These are phyloP conservation scores for Mongoloraphidia duomilia DNA, from an alignment of 2,888 invertebrate genomes.

Conservation along the genomic window DNA sequence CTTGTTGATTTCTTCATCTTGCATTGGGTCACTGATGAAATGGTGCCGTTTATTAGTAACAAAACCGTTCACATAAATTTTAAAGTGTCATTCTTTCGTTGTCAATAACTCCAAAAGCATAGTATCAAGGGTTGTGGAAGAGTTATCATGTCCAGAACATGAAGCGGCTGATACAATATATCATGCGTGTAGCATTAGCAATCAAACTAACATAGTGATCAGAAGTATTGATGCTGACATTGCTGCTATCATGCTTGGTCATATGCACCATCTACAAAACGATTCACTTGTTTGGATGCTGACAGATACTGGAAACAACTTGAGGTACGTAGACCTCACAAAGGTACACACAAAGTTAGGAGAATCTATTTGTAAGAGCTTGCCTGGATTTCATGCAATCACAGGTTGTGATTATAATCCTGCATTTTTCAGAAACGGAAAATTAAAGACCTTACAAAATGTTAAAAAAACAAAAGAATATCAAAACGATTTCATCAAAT, in stretches of 20 bases:
- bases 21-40: constrained; percentile 18
- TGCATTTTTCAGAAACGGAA: constrained; percentile 5
- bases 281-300: constrained; percentile 3
- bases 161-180: constrained; percentile 13
- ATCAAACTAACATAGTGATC: constrained; percentile 9
- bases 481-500: constrained; percentile 1
- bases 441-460: constrained; percentile 3
- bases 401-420: too few species aligned
- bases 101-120: constrained; percentile 8
- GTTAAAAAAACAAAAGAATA: constrained; percentile 4
- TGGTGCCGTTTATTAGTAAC: constrained; percentile 17
- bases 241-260: constrained; percentile 11
- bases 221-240: constrained; percentile 11
- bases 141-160: constrained; percentile 10
- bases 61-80: constrained; percentile 12
- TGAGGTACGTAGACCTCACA: constrained; percentile 3
- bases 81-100: constrained; percentile 17
- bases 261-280: constrained; percentile 10
- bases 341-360: constrained; percentile 3
- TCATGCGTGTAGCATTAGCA: constrained; percentile 6
- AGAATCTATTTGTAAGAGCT: not conserved
- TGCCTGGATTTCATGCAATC: not conserved
- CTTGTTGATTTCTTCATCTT: constrained; percentile 15
- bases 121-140: constrained; percentile 5
- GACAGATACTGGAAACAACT: constrained; percentile 6